Conservation (phyloP, 1,140 invertebrate genomes). For the Apolygus lucorum region DNA sequence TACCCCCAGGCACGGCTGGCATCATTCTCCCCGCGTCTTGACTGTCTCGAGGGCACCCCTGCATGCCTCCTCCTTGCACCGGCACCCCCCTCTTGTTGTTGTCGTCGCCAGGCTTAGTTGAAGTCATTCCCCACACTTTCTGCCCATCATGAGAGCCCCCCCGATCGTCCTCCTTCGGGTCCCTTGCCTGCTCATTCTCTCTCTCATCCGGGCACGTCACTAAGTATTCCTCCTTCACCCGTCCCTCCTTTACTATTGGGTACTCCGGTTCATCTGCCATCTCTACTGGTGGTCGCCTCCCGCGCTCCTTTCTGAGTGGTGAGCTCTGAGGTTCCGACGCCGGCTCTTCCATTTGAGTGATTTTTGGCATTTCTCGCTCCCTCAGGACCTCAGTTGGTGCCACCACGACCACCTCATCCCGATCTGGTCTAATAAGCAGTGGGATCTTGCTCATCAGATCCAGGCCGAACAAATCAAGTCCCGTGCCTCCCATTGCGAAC, state of each 20-base stretch:
- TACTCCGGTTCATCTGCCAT: too few species aligned
- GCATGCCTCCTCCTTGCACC: not conserved
- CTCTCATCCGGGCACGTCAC: too few species aligned
- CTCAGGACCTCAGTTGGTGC: not conserved
- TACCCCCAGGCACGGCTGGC: not conserved
- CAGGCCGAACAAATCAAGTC: not conserved
- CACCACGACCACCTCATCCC: not conserved
- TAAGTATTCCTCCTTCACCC: too few species aligned
- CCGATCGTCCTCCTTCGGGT: not conserved
- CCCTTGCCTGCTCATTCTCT: slow-evolving; percentile 1
- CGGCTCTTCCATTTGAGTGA: not conserved
- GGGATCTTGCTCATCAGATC: not conserved
- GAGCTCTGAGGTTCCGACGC: not conserved
- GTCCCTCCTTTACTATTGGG: too few species aligned
- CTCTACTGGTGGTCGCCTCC: not conserved
- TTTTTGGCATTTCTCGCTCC: not conserved
- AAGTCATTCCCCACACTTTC: not conserved
- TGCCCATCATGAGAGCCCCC: too few species aligned
- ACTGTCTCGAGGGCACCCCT: not conserved
- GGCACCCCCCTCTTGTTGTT: not conserved
- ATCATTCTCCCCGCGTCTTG: not conserved
- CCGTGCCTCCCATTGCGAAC: not conserved
- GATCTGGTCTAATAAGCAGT: not conserved
- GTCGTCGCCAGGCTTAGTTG: not conserved
- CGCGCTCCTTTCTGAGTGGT: not conserved